phyloP scores from a whole-genome alignment of 2,113 vertebrate species.

The Plectropomus leopardus region DNA sequence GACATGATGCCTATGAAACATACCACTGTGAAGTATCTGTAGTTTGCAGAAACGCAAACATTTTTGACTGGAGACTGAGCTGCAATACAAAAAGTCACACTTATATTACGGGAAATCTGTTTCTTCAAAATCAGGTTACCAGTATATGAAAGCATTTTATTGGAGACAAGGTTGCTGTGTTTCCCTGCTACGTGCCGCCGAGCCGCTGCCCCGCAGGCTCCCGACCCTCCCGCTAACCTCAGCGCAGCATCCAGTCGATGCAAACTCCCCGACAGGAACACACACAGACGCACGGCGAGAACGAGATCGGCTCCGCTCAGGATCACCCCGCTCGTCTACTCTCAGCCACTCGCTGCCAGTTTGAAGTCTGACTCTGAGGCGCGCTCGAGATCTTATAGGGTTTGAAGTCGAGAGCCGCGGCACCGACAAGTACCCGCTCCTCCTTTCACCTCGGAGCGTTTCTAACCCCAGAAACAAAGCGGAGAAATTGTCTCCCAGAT shows the following conservation, averaged over 20 bases:
- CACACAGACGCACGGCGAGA: slow-evolving; percentile 26
- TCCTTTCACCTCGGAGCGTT: slow-evolving; percentile 70
- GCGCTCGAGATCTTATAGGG: slow-evolving; percentile 67
- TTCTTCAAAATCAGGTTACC: not conserved
- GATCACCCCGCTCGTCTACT: slow-evolving; percentile 56
- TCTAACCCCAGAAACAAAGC: slow-evolving; percentile 45
- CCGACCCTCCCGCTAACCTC: slow-evolving; percentile 33
- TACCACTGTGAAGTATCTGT: too few relatives aligned
- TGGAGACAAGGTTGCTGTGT: slow-evolving; percentile 1
- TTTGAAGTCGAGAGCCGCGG: slow-evolving; percentile 67
- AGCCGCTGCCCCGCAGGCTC: slow-evolving; percentile 16
- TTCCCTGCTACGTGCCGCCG: not conserved
- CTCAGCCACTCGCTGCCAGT: slow-evolving; percentile 37
- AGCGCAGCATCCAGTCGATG: not conserved
- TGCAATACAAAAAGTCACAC: not conserved
- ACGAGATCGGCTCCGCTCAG: slow-evolving; percentile 65
- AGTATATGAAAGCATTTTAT: not conserved
- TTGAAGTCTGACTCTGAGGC: slow-evolving; percentile 70
- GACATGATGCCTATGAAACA: too few relatives aligned
- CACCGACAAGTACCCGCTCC: slow-evolving; percentile 62
- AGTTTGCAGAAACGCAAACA: too few relatives aligned
- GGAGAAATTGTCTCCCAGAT: slow-evolving; percentile 47
- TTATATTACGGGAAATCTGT: not conserved
- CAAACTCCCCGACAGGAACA: slow-evolving; percentile 17
- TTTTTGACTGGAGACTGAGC: too few relatives aligned